Percentiles rank a stretch among this genome's conserved stretches.
Evolutionary conservation across 2,113 vertebrate genomes (phyloP).

Genomic region (Hylia prasina): DNA sequence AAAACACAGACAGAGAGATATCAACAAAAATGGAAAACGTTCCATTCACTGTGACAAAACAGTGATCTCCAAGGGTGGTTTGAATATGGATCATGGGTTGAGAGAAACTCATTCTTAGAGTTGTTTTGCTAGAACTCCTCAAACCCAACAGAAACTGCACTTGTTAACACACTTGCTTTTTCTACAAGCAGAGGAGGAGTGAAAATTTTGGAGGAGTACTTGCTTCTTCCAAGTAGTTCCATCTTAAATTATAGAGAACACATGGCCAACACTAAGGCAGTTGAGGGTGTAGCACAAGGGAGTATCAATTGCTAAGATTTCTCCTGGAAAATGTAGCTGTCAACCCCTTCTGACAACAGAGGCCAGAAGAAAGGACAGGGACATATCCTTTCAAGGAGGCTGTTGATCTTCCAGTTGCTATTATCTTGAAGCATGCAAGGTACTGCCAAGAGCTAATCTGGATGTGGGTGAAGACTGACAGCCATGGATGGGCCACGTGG

Average conservation of each 20-base stretch:
- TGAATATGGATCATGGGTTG: neutral
- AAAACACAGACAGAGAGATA: neutral
- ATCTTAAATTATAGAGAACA: neutral
- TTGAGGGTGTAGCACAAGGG: neutral
- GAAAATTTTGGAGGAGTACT: neutral
- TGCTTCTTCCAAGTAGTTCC: neutral
- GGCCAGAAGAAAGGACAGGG: neutral
- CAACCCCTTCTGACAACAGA: neutral
- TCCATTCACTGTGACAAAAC: neutral
- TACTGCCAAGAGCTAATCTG: neutral
- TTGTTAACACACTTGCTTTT: neutral
- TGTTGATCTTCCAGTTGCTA: neutral
- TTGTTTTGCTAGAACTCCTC: neutral
- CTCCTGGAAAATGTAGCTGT: neutral
- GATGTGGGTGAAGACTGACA: neutral
- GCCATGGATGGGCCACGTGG: neutral
- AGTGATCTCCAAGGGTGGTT: rapidly evolving
- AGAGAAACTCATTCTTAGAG: neutral
- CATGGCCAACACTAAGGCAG: neutral
- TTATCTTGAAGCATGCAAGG: neutral
- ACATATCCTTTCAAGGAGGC: neutral
- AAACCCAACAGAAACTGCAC: neutral
- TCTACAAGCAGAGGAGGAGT: neutral
- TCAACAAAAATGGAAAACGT: neutral
- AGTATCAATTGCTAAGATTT: neutral